Conservation (phyloP, 2,113 vertebrate genomes). For the Stigmatopora nigra region DNA sequence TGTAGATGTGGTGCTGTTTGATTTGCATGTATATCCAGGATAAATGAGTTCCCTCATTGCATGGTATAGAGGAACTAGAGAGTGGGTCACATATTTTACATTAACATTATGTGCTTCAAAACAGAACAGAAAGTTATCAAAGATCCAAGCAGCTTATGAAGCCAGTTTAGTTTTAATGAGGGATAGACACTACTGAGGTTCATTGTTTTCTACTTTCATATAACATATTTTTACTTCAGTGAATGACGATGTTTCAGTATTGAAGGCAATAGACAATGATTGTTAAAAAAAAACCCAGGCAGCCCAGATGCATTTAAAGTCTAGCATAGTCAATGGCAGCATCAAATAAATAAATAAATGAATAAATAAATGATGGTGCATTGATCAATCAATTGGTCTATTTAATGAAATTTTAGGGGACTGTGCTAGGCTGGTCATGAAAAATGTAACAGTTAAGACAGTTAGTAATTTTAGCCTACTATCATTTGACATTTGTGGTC, state of each 20-base stretch:
- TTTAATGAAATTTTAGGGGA: no score
- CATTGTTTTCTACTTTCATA: background rate
- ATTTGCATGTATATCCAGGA: slow-evolving; percentile 19
- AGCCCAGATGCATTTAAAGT: no score
- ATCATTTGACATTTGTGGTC: no score
- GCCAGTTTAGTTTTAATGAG: background rate
- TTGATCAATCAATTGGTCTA: no score
- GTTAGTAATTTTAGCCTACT: no score
- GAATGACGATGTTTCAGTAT: background rate
- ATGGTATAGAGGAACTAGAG: slow-evolving; percentile 5
- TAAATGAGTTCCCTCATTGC: slow-evolving; percentile 10
- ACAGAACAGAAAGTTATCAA: background rate
- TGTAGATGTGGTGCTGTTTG: slow-evolving; percentile 6
- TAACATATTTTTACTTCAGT: background rate
- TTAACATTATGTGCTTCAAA: background rate
- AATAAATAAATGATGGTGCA: no score
- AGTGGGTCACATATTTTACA: slow-evolving; percentile 6
- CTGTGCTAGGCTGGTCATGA: no score
- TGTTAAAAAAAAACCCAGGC: no score
- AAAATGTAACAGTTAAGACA: no score
- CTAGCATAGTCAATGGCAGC: no score
- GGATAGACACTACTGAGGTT: background rate
- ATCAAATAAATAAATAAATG: no score
- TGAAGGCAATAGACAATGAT: no score
- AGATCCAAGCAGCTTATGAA: background rate